Evolutionary conservation across 2,113 vertebrate genomes (phyloP), one percentile per base, ranked within the genome.

Genomic region (Upupa epops): DNA sequence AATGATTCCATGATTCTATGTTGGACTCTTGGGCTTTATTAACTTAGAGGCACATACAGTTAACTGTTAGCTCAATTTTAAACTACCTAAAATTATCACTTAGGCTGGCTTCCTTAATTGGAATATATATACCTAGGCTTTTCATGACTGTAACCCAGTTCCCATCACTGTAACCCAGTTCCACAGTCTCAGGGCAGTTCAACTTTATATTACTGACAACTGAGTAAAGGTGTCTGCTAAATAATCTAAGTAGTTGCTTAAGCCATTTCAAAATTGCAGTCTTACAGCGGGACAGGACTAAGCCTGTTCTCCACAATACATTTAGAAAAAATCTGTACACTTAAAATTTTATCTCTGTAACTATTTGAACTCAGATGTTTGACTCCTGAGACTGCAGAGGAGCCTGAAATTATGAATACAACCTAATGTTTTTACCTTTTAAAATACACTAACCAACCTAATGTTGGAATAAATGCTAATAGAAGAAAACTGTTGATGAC

Each of bases 11-110:
- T n/a, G n/a, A n/a, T n/a, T n/a, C n/a, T n/a, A n/a, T n/a, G n/a
- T n/a, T n/a, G 32, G 1, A 0, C 59, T 76, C 25, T 24, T 36
- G 8, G 9, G 17, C 0, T 21, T 85, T 82, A n/a, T 51, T 56
- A 6, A 46, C 36, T 48, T 49, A 6, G 9, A 75, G 68, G 21
- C 16, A 54, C 45, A 28, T 52, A 15, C 22, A 2, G 8, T 78
- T 84, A 0, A 9, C 68, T 86, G 24, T 42, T 31, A 52, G 12
- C 80, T 88, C 1, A 59, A 51, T 88, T 93, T 74, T 45, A 73
- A 66, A 24, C 8, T 25, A 20, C 42, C 9, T 73, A 6, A 81
- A 81, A 19, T 25, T 2, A 22, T 71, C 2, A 29, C 21, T 92
- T 84, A 9, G 2, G 25, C 70, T 40, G 28, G 4, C 11, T 9